Evolutionary conservation across 2,888 invertebrate genomes (phyloP).

Genomic region (Epinotia bilunana): DNA sequence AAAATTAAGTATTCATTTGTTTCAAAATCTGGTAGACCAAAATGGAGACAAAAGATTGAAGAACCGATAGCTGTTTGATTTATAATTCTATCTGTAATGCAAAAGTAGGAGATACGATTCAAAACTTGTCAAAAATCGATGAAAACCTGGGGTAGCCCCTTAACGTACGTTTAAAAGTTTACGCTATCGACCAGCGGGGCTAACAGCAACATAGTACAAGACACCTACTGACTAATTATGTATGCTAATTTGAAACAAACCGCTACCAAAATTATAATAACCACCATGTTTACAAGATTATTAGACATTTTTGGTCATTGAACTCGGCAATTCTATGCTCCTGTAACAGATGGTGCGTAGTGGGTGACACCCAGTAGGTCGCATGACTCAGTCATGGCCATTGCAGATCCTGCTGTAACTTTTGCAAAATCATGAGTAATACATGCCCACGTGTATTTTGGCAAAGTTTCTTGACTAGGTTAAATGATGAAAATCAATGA

Average conservation of each 20-base stretch:
- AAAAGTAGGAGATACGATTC: no score
- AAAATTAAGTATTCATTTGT: no score
- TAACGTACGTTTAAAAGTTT: no score
- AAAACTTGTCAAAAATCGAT: no score
- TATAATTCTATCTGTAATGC: no score
- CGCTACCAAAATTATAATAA: conserved; percentile 36
- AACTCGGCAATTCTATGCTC: conserved; percentile 18
- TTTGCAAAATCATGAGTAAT: conserved; percentile 62
- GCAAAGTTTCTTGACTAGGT: neutral
- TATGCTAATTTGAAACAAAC: conserved; percentile 30
- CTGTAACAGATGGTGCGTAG: conserved; percentile 46
- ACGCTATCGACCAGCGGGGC: no score
- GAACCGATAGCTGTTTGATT: no score
- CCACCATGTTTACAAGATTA: conserved; percentile 35
- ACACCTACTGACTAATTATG: no score
- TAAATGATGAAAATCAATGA: neutral
- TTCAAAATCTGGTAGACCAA: no score
- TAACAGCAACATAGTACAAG: no score
- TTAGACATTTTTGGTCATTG: conserved; percentile 39
- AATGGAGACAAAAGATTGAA: no score
- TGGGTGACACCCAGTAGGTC: conserved; percentile 56
- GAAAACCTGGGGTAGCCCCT: no score
- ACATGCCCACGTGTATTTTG: conserved; percentile 53
- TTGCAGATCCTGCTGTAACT: conserved; percentile 56
- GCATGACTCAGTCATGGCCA: conserved; percentile 57